Conservation (phyloP, 2,113 vertebrate genomes). For the Petrocephalus zakoni region DNA sequence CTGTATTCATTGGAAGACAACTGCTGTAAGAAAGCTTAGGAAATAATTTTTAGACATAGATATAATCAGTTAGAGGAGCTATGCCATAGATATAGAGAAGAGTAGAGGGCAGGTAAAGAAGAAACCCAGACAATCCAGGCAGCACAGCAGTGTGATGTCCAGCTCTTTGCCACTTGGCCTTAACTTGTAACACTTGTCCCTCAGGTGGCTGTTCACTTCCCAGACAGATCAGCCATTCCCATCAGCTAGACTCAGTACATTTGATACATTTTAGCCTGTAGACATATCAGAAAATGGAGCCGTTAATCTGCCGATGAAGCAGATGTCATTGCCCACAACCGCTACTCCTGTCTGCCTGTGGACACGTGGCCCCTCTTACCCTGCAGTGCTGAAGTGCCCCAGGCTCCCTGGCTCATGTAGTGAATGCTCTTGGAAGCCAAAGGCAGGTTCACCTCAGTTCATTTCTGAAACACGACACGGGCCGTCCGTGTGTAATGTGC, state of each 20-base stretch:
- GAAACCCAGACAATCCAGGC: background rate
- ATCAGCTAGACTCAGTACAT: background rate
- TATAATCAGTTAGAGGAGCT: background rate
- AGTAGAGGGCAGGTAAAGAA: background rate
- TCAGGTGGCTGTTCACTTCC: background rate
- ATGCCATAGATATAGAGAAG: background rate
- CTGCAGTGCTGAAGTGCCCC: background rate
- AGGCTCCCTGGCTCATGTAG: background rate
- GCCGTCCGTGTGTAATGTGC: constrained; percentile 16
- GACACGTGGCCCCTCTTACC: background rate
- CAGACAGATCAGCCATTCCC: background rate
- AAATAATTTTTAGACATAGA: background rate
- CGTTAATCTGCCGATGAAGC: background rate
- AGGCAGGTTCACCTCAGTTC: constrained; percentile 24
- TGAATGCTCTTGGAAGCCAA: background rate
- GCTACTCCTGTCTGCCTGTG: background rate
- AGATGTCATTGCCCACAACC: background rate
- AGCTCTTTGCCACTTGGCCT: background rate
- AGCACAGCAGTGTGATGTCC: background rate
- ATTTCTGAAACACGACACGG: constrained; percentile 19
- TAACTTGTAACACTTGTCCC: background rate
- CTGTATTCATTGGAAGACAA: background rate
- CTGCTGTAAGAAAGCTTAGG: background rate
- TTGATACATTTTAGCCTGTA: background rate
- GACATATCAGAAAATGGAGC: background rate